A percentile compares a stretch with the other conserved stretches of the same genome.
Conservation (phyloP, 2,113 vertebrate genomes). For the Tyrannus savana region DNA sequence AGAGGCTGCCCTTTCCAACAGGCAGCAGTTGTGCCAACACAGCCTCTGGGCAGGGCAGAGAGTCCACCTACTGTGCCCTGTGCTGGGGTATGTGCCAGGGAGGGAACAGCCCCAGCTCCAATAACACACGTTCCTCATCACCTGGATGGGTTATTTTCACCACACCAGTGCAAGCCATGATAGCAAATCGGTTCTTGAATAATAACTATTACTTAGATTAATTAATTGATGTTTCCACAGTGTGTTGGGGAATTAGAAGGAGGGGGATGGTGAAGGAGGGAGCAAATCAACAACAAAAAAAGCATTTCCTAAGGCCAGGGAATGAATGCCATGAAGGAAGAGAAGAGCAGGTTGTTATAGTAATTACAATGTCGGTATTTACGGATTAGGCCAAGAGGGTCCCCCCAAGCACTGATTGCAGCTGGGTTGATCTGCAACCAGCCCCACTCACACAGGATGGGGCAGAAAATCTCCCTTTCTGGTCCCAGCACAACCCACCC, state of each 20-base stretch:
- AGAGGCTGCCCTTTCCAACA: not conserved
- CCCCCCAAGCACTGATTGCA: not conserved
- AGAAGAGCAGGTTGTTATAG: not conserved
- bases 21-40: not conserved
- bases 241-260: not conserved
- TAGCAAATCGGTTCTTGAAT: not conserved
- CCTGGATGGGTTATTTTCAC: not conserved
- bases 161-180: not conserved
- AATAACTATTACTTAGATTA: not conserved
- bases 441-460: not conserved
- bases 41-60: not conserved
- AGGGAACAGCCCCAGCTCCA: not conserved
- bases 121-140: not conserved
- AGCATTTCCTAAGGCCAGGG: not conserved
- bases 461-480: not conserved
- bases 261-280: not conserved
- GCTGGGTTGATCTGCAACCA: not conserved
- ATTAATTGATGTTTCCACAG: slow-evolving; percentile 12
- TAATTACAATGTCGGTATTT: not conserved
- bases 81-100: accelerated
- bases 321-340: not conserved
- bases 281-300: not conserved
- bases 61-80: accelerated
- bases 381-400: not conserved
- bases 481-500: not conserved